Evolutionary conservation across 2,797 vertebrate genomes (phyloP), one percentile per base, ranked within the genome.

Genomic region (Amblyraja radiata): DNA sequence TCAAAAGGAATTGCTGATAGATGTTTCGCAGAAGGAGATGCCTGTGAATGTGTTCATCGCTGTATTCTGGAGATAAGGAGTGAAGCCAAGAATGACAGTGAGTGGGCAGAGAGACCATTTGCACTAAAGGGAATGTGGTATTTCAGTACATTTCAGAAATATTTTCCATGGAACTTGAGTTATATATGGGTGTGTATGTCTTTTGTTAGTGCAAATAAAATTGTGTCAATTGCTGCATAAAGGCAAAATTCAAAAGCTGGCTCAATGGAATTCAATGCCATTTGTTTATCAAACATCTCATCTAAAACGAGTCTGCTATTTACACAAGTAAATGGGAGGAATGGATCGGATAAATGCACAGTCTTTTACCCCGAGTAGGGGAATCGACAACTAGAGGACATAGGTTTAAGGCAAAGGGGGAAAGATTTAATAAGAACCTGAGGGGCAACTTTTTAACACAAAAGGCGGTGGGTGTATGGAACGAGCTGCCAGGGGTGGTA

Each of bases 1-100:
- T 14, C 36, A 28, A 76, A 54, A 6, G 90, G 71, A 92, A 92
- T 11, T 92, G 36, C 23, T 92, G 90, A 54, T 92, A 74, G 28
- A 74, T 92, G 84, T 92, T 74, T 46, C 28, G 5, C 28, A 76
- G 46, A 39, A 74, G 36, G 36, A 36, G 6, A 8, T 74, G 25
- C 25, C 71, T 74, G 11, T 54, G 39, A 73, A 92, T 92, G 71
- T 28, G 10, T 76, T 76, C 71, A 74, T 54, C 25, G 11, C 71
- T 73, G 68, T 74, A 28, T 58, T 92, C 36, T 46, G 90, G 71
- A 92, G 90, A 74, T 92, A 92, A 74, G 71, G 71, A 74, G 25
- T 39, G 28, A 76, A 92, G 90, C 25, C 68, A 76, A n/a, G 90
- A 92, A 76, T 28, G 16, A 5, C 68, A 39, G 32, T 16, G 39